These are phyloP conservation scores for Montipora capricornis DNA, from an alignment of 64 coral and sea anemone genomes.

Conservation along the genomic window DNA sequence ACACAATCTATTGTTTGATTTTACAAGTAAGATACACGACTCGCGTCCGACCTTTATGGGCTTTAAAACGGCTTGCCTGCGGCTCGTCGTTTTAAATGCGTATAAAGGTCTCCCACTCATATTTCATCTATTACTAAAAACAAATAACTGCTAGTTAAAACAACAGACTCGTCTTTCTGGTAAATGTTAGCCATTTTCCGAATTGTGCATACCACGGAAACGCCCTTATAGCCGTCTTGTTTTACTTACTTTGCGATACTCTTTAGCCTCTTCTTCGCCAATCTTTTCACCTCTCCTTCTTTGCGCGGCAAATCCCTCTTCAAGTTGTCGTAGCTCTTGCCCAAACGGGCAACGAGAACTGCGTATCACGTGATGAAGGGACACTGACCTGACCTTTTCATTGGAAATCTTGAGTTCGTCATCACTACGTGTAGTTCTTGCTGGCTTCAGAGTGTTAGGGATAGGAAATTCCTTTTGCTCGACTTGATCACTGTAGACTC, in stretches of 20 bases:
- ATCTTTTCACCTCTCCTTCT: constrained; percentile 11
- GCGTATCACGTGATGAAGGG: constrained; percentile 92
- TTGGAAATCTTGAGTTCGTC: constrained; percentile 74
- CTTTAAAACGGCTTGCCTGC: too few species aligned
- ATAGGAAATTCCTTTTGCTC: constrained; percentile 84
- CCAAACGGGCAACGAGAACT: constrained; percentile 44
- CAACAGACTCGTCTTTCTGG: too few species aligned
- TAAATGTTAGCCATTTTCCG: too few species aligned
- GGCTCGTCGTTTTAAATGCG: too few species aligned
- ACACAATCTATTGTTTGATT: too few species aligned
- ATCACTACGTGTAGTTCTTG: constrained; percentile 41
- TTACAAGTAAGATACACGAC: too few species aligned
- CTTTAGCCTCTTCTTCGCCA: constrained; percentile 35
- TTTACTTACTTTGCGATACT: constrained; percentile 71
- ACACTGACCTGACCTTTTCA: constrained; percentile 57
- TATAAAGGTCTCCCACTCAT: too few species aligned
- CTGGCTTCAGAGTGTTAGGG: constrained; percentile 75
- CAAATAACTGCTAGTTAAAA: too few species aligned
- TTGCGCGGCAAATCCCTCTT: constrained; percentile 53
- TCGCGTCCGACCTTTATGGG: too few species aligned
- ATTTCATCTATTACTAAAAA: too few species aligned
- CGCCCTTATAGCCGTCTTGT: too few species aligned
- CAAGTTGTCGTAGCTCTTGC: constrained; percentile 42
- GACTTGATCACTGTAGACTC: constrained; percentile 82
- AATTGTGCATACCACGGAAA: too few species aligned